These are phyloP conservation scores for Marasmarcha lunaedactyla DNA, from an alignment of 2,888 invertebrate species.

Conservation along the genomic window DNA sequence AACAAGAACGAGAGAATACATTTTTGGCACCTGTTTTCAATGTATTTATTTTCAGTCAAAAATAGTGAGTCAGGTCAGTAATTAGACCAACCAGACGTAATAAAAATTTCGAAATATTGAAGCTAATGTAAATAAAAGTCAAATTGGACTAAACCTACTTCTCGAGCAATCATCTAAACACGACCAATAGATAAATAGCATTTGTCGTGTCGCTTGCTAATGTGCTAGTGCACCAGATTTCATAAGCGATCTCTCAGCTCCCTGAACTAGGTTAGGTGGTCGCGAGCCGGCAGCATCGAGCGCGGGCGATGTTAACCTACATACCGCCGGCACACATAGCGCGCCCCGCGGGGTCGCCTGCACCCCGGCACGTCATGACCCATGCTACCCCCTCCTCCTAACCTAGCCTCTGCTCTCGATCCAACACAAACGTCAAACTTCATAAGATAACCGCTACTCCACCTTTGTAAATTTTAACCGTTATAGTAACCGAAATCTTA, in stretches of 20 bases:
- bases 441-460: constrained; percentile 15
- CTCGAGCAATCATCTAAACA: no score
- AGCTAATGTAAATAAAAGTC: no score
- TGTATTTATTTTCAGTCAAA: no score
- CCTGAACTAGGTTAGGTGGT: constrained; percentile 70
- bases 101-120: no score
- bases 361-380: constrained; percentile 55
- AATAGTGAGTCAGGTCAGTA: no score
- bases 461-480: no score
- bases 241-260: constrained; percentile 67
- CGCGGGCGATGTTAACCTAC: constrained; percentile 67
- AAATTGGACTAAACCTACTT: no score
- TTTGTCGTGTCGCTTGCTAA: neutral
- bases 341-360: constrained; percentile 52
- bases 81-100: no score
- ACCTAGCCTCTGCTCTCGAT: constrained; percentile 22
- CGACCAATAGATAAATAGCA: no score
- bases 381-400: constrained; percentile 34
- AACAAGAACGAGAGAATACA: no score
- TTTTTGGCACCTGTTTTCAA: no score
- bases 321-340: constrained; percentile 53
- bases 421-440: neutral
- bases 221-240: constrained; percentile 53
- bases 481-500: no score
- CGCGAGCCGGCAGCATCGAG: constrained; percentile 61